Conservation (phyloP, 1,140 invertebrate species). For the Paracyclopina nana region DNA sequence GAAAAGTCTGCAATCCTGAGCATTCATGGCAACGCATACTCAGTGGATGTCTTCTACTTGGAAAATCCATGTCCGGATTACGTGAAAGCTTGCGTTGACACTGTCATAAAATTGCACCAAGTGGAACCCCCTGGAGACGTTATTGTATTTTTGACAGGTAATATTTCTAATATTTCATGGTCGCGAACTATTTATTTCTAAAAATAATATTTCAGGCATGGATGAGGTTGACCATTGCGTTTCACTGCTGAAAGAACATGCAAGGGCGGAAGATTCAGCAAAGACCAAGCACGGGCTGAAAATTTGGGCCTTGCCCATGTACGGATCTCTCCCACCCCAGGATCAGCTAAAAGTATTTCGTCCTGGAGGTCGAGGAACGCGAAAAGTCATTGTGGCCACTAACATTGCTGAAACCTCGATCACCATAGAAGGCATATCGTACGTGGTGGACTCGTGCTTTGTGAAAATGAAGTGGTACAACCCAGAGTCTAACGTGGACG, state of each 20-base stretch:
- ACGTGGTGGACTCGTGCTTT: slow-evolving; percentile 71
- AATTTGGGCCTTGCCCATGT: slow-evolving; percentile 68
- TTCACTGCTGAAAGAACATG: slow-evolving; percentile 14
- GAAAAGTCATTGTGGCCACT: slow-evolving; percentile 86
- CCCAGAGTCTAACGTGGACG: slow-evolving; percentile 57
- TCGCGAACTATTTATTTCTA: too few species aligned
- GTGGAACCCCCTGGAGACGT: slow-evolving; percentile 64
- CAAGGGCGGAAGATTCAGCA: slow-evolving; percentile 1
- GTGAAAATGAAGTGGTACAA: slow-evolving; percentile 88
- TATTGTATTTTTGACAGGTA: slow-evolving; percentile 73
- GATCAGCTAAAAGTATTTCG: slow-evolving; percentile 79
- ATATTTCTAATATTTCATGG: too few species aligned
- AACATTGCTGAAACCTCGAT: slow-evolving; percentile 96
- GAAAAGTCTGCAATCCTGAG: slow-evolving; percentile 46
- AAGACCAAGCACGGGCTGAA: slow-evolving; percentile 30
- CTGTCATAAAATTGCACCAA: slow-evolving; percentile 69
- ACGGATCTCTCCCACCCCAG: slow-evolving; percentile 59
- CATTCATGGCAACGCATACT: slow-evolving; percentile 68
- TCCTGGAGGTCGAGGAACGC: slow-evolving; percentile 41
- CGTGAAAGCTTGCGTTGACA: slow-evolving; percentile 62
- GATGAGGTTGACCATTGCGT: slow-evolving; percentile 16
- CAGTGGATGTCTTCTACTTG: slow-evolving; percentile 60
- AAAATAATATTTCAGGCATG: background rate
- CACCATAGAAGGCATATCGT: slow-evolving; percentile 70
- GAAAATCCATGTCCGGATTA: slow-evolving; percentile 68